phyloP scores from a whole-genome alignment of 2,113 vertebrate species.

The Phyllostomus hastatus region DNA sequence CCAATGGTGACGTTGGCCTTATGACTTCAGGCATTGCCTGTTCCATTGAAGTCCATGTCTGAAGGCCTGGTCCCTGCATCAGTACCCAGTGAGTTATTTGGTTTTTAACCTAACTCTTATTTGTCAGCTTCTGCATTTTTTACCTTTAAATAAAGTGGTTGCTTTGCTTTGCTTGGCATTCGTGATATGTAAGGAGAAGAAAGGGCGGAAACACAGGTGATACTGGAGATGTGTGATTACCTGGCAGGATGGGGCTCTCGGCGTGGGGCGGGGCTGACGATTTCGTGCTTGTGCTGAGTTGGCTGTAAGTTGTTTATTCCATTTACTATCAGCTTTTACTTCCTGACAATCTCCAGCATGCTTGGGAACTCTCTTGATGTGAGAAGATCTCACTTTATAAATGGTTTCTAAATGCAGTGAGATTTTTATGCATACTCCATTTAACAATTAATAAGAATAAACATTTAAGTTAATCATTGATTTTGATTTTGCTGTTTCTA shows the following conservation, averaged over 20 bases:
- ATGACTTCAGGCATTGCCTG: neutral
- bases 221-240: rapidly evolving
- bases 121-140: neutral
- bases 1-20: too few species aligned
- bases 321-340: neutral
- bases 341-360: neutral
- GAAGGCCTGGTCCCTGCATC: neutral
- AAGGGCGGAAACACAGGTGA: rapidly evolving
- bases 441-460: slow-evolving; percentile 12
- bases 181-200: neutral
- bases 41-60: rapidly evolving
- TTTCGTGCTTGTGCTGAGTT: neutral
- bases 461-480: neutral
- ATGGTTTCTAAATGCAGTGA: neutral
- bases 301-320: rapidly evolving
- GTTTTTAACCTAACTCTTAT: neutral
- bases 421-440: neutral
- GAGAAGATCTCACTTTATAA: slow-evolving; percentile 8
- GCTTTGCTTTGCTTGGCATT: neutral
- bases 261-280: neutral
- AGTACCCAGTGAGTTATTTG: rapidly evolving
- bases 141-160: neutral
- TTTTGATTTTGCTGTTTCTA: neutral
- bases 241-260: rapidly evolving
- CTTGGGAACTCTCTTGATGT: neutral